A percentile compares a stretch with the other conserved stretches of the same genome.
These are phyloP conservation scores for Ophioninae sp. DNA, from an alignment of 2,888 invertebrate species.

Conservation along the genomic window DNA sequence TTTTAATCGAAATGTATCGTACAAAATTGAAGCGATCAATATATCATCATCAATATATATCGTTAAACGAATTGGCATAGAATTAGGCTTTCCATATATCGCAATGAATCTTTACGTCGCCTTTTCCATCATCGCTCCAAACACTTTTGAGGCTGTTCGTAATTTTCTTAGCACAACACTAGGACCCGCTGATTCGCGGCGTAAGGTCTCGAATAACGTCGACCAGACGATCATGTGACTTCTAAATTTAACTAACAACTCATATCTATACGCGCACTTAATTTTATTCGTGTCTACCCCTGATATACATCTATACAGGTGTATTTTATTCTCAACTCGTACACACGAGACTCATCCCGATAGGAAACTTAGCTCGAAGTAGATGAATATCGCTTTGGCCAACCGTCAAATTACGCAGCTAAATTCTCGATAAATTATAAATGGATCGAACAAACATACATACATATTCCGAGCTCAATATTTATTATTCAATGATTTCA, in stretches of 20 bases:
- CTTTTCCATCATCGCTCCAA: not conserved
- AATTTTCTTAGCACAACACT: not conserved
- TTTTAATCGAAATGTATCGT: too few relatives aligned
- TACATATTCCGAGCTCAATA: too few relatives aligned
- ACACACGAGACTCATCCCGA: constrained; percentile 14
- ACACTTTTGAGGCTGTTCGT: not conserved
- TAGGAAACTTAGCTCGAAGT: constrained; percentile 12
- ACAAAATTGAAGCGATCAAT: too few relatives aligned
- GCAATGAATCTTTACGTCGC: not conserved
- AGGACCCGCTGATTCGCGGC: not conserved
- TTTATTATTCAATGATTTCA: constrained; percentile 7
- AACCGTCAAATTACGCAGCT: constrained; percentile 29
- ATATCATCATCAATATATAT: too few relatives aligned
- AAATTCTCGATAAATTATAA: not conserved
- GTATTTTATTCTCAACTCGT: constrained; percentile 5
- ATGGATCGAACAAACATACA: not conserved
- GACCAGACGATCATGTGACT: constrained; percentile 40
- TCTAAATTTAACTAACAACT: constrained; percentile 32
- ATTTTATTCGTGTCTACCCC: constrained; percentile 8
- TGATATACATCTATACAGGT: not conserved
- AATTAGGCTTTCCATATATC: not conserved
- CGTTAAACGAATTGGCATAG: too few relatives aligned
- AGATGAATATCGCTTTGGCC: constrained; percentile 23
- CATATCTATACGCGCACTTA: constrained; percentile 27
- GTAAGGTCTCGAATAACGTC: constrained; percentile 28